Base-by-base conservation (phyloP, 2,113 vertebrate species). In the Empidonax traillii region DNA sequence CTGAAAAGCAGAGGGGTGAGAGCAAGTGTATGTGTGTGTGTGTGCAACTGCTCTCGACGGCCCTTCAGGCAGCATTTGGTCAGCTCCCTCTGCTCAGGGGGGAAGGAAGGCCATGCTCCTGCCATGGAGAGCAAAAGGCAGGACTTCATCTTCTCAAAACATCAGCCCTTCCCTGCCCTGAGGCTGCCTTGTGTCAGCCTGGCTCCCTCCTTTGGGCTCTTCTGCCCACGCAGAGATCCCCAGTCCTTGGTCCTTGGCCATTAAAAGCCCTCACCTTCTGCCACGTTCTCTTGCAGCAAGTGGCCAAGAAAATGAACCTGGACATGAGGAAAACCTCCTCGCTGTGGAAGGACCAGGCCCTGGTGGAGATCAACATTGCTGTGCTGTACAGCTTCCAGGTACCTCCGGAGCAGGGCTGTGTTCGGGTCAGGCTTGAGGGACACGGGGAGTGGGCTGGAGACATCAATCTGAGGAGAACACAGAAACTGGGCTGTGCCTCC, bases 371-470 rank as follows among this genome's bases (percentile, higher is more conserved):
- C 96, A 99, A 99, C 96, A 99, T 99, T 5, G 99, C 99, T 2
- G 99, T 99, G 67, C 98, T 99, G 24, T 96, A 99, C 97, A 99
- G 99, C 94, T 99, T 99, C 94, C 99, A 99, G 99, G 99, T 99
- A 92, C 55, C 13, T 2, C 12, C 8, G 19, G 10, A 39, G 14
- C 20, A 56, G 16, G 9, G 21, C 19, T 33, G 10, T 33, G 31
- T 14, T 49, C 28, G 74, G 37, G 52, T 44, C 35, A 14, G 35
- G 30, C 37, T 75, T 62, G 31, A 58, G 75, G 78, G 74, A 53
- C 28, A 28, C 11, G 4, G 65, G 67, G 35, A 14, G 6, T 1
- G 25, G 49, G 3, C 10, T 31, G 27, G 47, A 37, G 84, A 59
- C 19, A 37, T 47, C 67, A 16, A 18, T 27, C 16, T 39, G 7